Percentiles rank a stretch among this genome's conserved stretches.
Conservation (phyloP, 2,113 vertebrate genomes). For the Silurus glanis region DNA sequence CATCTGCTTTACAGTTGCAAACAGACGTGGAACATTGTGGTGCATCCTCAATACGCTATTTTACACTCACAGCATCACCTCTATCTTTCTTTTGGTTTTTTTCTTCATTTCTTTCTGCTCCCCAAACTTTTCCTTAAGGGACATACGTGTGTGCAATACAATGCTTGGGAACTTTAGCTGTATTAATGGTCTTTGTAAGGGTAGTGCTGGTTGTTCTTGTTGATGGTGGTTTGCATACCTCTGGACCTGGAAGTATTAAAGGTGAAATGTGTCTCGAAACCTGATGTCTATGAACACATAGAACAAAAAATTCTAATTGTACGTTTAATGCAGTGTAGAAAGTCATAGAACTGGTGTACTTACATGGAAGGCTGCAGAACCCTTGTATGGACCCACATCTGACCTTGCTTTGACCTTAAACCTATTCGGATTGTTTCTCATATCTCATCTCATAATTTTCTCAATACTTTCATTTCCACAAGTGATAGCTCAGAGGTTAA, state of each 20-base stretch:
- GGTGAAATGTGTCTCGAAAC: not conserved
- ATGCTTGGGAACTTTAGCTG: slow-evolving; percentile 46
- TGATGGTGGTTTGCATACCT: not conserved
- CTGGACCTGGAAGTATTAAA: slow-evolving; percentile 20
- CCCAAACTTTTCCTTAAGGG: slow-evolving; percentile 25
- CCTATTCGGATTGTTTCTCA: no score
- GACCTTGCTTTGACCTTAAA: no score
- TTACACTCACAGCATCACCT: not conserved
- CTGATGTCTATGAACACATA: not conserved
- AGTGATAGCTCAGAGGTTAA: no score
- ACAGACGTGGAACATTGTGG: slow-evolving; percentile 26
- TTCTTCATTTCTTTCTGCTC: not conserved
- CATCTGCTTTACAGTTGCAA: slow-evolving; percentile 26
- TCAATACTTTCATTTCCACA: no score
- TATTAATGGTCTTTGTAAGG: slow-evolving; percentile 39
- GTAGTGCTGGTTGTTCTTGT: not conserved
- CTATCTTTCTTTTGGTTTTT: slow-evolving; percentile 4
- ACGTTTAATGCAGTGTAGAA: no score
- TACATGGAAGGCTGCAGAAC: no score
- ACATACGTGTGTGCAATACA: slow-evolving; percentile 56
- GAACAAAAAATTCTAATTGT: no score
- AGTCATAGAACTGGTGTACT: no score
- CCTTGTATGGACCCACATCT: no score
- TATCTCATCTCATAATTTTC: no score
- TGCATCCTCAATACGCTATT: slow-evolving; percentile 19